Percentiles rank a stretch among this genome's conserved stretches.
Evolutionary conservation across 2,888 invertebrate genomes (phyloP).

Genomic region (Machimus atricapillus): DNA sequence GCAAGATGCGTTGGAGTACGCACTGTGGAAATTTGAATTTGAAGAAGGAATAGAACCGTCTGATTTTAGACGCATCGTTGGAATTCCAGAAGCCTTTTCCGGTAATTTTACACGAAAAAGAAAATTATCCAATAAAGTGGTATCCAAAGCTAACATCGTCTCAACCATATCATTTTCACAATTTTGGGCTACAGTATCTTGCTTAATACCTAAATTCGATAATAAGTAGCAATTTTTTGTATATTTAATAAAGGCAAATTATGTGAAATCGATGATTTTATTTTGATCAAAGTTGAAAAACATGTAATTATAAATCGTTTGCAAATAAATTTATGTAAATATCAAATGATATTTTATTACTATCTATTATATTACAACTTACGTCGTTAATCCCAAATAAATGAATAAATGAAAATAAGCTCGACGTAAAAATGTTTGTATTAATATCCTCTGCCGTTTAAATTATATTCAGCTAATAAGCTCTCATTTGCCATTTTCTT

Average conservation of each 20-base stretch:
- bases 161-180: background rate
- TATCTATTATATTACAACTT: too few species aligned
- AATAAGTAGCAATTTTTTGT: background rate
- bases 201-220: background rate
- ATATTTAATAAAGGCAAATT: background rate
- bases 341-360: too few species aligned
- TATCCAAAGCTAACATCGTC: background rate
- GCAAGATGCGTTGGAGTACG: background rate
- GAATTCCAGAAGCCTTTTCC: background rate
- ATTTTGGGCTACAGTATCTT: background rate
- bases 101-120: background rate
- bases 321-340: too few species aligned
- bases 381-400: too few species aligned
- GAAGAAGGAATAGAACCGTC: background rate
- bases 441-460: too few species aligned
- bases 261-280: too few species aligned
- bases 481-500: too few species aligned
- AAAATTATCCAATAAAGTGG: background rate
- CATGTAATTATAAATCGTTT: too few species aligned
- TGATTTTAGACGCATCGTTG: background rate
- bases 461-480: too few species aligned
- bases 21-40: slow-evolving; percentile 6
- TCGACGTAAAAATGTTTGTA: too few species aligned
- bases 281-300: too few species aligned
- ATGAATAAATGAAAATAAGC: too few species aligned